Percentiles rank a stretch among this genome's conserved stretches.
These are phyloP conservation scores for Aviceda subcristata DNA, from an alignment of 2,113 vertebrate genomes.

Conservation along the genomic window DNA sequence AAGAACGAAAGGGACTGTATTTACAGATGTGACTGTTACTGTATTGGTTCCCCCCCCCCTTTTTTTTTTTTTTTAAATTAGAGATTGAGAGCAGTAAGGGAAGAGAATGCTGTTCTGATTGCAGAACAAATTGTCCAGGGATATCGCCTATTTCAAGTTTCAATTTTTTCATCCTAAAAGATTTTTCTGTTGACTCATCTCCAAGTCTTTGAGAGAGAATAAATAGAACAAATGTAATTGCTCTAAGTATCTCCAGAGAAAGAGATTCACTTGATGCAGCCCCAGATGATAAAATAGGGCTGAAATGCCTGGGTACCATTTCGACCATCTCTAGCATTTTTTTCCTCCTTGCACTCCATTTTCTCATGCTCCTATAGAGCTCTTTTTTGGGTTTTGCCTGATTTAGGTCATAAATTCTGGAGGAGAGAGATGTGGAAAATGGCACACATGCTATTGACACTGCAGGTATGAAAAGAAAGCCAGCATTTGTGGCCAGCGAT, in stretches of 20 bases:
- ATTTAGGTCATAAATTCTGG: neutral
- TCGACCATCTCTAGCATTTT: neutral
- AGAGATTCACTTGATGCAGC: neutral
- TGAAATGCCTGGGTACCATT: neutral
- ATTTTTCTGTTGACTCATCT: slow-evolving; percentile 62
- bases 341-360: neutral
- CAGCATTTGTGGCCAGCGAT: neutral
- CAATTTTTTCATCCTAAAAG: slow-evolving; percentile 18
- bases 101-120: slow-evolving; percentile 17
- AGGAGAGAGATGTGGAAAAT: neutral
- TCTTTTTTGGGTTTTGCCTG: neutral
- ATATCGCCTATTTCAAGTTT: slow-evolving; percentile 9
- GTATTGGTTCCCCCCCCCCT: too few relatives aligned
- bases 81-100: neutral
- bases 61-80: neutral
- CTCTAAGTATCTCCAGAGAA: slow-evolving; percentile 23
- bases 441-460: neutral
- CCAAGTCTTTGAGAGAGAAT: slow-evolving; percentile 21
- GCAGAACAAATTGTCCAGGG: slow-evolving; percentile 48
- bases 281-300: slow-evolving; percentile 2
- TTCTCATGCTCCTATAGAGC: neutral
- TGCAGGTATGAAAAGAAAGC: neutral
- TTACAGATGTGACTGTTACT: slow-evolving; percentile 2
- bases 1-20: neutral
- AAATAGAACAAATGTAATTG: slow-evolving; percentile 57